These are phyloP conservation scores for Novumbra hubbsi DNA, from an alignment of 2,797 vertebrate genomes.

Conservation along the genomic window DNA sequence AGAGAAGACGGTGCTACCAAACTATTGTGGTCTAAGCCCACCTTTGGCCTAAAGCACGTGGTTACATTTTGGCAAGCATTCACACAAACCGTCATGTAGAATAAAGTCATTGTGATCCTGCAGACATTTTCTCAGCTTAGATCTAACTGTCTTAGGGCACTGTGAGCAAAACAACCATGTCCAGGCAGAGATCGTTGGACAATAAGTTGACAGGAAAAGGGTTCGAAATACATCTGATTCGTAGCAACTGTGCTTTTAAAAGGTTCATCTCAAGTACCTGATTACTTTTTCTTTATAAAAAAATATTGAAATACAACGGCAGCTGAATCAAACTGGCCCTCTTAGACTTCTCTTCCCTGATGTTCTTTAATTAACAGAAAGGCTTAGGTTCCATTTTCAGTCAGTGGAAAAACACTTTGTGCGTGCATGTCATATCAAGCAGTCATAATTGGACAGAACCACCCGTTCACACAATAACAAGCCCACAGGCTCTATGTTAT, in stretches of 20 bases:
- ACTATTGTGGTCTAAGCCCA: not conserved
- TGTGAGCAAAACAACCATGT: not conserved
- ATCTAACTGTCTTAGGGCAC: not conserved
- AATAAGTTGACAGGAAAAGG: not conserved
- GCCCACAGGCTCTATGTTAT: not conserved
- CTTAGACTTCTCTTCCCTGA: not conserved
- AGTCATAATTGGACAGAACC: not conserved
- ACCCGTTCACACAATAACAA: not conserved
- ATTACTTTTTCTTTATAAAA: constrained; percentile 1
- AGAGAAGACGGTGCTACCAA: not conserved
- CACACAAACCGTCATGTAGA: too few relatives aligned
- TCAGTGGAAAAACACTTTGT: not conserved
- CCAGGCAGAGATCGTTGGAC: not conserved
- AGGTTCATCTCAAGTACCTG: not conserved
- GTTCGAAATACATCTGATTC: not conserved
- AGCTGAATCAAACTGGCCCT: not conserved
- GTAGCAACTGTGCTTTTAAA: not conserved
- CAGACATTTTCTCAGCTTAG: too few relatives aligned
- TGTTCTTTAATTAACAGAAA: not conserved
- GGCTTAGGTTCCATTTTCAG: not conserved
- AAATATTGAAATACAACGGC: not conserved
- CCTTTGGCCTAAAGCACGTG: not conserved
- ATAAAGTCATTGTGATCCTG: too few relatives aligned
- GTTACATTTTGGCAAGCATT: not conserved
- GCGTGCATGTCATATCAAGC: not conserved